Evolutionary conservation across 2,797 vertebrate genomes (phyloP).

Genomic region (Jordanella pulchra): DNA sequence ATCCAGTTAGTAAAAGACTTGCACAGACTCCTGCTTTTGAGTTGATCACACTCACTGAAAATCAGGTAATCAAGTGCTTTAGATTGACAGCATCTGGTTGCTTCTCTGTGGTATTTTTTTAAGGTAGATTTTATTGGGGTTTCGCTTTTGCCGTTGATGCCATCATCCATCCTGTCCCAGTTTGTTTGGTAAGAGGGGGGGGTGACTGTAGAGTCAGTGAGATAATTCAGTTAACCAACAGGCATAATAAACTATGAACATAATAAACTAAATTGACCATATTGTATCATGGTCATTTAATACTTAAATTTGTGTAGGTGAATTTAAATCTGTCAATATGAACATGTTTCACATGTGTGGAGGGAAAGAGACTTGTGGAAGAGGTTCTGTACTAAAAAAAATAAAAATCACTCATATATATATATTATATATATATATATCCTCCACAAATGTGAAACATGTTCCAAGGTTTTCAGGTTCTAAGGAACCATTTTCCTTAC

Average conservation of each 20-base stretch:
- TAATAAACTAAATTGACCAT: neutral
- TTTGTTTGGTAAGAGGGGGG: too few relatives aligned
- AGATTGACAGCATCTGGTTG: neutral
- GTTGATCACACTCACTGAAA: neutral
- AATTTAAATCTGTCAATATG: neutral
- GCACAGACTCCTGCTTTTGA: neutral
- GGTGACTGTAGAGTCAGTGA: neutral
- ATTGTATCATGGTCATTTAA: neutral
- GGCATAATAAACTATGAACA: neutral
- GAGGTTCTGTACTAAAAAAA: neutral
- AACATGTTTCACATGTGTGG: too few relatives aligned
- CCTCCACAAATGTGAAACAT: too few relatives aligned
- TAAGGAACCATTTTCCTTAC: neutral
- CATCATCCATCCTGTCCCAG: too few relatives aligned
- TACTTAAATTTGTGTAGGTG: neutral
- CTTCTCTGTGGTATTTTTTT: neutral
- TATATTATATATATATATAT: too few relatives aligned
- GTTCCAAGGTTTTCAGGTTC: neutral
- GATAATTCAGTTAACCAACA: neutral
- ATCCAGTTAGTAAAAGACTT: too few relatives aligned
- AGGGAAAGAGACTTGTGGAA: too few relatives aligned
- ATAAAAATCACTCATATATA: too few relatives aligned
- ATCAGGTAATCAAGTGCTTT: neutral
- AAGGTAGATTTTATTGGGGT: neutral
- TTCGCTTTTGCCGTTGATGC: neutral